phyloP scores from a whole-genome alignment of 2,113 vertebrate species.

The Shinisaurus crocodilurus region DNA sequence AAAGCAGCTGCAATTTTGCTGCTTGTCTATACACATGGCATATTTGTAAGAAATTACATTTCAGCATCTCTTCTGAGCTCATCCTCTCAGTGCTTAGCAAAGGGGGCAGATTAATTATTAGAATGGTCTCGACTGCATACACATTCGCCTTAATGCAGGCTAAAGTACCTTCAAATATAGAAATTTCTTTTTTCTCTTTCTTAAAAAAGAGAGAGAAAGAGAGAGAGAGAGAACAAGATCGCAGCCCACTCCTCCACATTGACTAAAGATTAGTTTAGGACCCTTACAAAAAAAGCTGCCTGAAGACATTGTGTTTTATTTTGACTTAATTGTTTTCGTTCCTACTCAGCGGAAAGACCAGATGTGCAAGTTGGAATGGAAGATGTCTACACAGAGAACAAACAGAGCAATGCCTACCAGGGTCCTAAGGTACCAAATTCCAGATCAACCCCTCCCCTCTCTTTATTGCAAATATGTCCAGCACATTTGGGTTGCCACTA shows the following conservation, averaged over 20 bases:
- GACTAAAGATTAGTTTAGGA: conserved; percentile 34
- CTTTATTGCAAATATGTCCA: not conserved
- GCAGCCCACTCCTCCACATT: not conserved
- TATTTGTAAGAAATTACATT: conserved; percentile 70
- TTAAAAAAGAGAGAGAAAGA: not conserved
- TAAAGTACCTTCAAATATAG: conserved; percentile 41
- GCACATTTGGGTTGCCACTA: not conserved
- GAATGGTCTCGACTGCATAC: conserved; percentile 17
- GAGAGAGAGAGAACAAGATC: not conserved
- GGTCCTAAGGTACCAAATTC: not conserved
- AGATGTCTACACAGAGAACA: not conserved
- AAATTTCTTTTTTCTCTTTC: conserved; percentile 33
- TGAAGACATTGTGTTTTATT: not conserved
- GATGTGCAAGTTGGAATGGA: not conserved
- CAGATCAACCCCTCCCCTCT: not conserved
- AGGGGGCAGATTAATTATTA: conserved; percentile 65
- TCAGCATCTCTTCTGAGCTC: conserved; percentile 62
- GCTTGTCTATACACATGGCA: conserved; percentile 59
- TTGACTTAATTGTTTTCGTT: conserved; percentile 36
- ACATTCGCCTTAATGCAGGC: conserved; percentile 37
- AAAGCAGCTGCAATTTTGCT: conserved; percentile 74
- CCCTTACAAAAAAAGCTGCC: conserved; percentile 12
- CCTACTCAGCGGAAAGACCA: conserved; percentile 21
- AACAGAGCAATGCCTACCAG: not conserved
- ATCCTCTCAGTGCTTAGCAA: conserved; percentile 50